phyloP scores from a whole-genome alignment of 2,888 invertebrate species.

The Habrosyne pyritoides region DNA sequence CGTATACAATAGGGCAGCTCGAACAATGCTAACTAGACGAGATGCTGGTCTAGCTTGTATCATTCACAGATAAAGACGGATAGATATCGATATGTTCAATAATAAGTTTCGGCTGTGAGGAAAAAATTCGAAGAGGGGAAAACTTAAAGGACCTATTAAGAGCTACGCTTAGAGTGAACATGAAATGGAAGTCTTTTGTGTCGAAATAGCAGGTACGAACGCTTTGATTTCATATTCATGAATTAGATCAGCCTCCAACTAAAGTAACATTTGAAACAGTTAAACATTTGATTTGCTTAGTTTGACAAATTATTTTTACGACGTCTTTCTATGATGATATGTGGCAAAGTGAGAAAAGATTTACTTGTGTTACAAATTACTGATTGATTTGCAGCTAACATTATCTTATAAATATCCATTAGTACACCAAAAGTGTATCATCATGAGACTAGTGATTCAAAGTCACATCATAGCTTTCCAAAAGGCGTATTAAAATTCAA shows the following conservation, averaged over 20 bases:
- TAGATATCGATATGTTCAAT: conserved; percentile 46
- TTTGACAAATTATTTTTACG: too few relatives aligned
- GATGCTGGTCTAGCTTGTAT: conserved; percentile 53
- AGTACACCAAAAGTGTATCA: neutral
- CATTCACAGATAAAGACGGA: conserved; percentile 73
- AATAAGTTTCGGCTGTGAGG: conserved; percentile 19
- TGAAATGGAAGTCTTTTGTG: neutral
- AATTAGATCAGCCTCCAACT: too few relatives aligned
- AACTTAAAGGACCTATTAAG: neutral
- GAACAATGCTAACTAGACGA: conserved; percentile 79
- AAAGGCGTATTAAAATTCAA: conserved; percentile 73
- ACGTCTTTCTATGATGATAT: too few relatives aligned
- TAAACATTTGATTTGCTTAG: too few relatives aligned
- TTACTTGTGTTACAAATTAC: too few relatives aligned
- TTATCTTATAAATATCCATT: too few relatives aligned
- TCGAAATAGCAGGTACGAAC: neutral
- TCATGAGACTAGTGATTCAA: neutral
- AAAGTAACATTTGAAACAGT: too few relatives aligned
- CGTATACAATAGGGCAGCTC: conserved; percentile 66
- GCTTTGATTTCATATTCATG: neutral
- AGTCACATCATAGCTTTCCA: conserved; percentile 39
- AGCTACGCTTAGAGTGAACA: neutral
- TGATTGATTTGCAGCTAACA: too few relatives aligned
- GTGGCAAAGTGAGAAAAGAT: too few relatives aligned
- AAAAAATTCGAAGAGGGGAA: conserved; percentile 1